Base-by-base conservation (phyloP, 2,888 invertebrate genomes). In the Enoplolaimus lenunculus region DNA sequence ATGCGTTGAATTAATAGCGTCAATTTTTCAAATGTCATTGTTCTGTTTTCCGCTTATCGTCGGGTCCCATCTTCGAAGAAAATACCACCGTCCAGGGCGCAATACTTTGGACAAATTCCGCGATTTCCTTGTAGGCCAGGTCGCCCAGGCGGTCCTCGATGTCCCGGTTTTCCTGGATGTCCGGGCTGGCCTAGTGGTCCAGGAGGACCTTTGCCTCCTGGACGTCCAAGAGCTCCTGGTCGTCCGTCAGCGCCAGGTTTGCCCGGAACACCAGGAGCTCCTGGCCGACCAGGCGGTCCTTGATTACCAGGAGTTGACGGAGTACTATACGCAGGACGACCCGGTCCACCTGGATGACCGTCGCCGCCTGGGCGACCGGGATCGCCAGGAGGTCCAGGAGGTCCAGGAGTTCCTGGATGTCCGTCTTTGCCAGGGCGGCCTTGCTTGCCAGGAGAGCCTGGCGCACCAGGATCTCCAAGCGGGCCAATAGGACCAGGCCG, bases 401-500 rank as follows among this genome's bases (percentile, higher is more conserved):
- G 33, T 33, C 70, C 70, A 31, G 30, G 31, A 2, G 28, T 34
- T 34, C 70, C 70, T 2, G 70, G 70, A 2, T 70, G 72, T 26
- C 72, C 72, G 13, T 68, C 64, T 16, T 64, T 68, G 13, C 72
- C 72, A 16, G 67, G 68, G 1, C 68, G 75, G 71, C 76, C 76
- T 26, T 75, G 72, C 66, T 74, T 72, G 72, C 76, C 76, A 68
- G 75, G 75, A 70, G 74, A 73, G 73, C 76, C 76, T 69, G 75
- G 73, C 64, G 75, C 72, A 72, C 76, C 76, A 31, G 69, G 30
- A 33, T 59, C 69, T 45, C 60, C 71, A 29, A 64, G 57, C 1
- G 70, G 70, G 72, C 76, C 76, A 73, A 75, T 75, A 71, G 77
- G 76, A 71, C 78, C 78, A 72, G 76, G 75, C 45, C 71, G 68